Evolutionary conservation across 2,797 vertebrate genomes (phyloP), one percentile per base, ranked within the genome.

Genomic region (Otolemur crassicaudatus): DNA sequence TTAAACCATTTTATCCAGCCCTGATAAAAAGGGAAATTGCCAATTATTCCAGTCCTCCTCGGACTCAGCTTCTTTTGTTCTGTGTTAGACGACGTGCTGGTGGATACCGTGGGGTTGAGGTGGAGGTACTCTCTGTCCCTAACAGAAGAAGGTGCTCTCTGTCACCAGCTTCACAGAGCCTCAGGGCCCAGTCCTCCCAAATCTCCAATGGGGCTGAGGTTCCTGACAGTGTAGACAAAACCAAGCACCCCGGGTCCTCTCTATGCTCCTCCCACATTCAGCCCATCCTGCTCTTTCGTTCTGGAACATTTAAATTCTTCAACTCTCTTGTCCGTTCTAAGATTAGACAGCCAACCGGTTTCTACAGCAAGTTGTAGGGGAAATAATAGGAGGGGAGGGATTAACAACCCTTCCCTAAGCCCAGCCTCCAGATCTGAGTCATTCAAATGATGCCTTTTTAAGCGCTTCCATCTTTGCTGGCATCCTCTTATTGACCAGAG

Each of bases 381-480:
- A 8, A 34, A 67, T 43, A 63, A 73, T 13, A 19, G 40, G 77
- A 53, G 12, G 20, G 69, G 76, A 20, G 60, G 80, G 80, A 37
- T 2, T 67, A 70, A n/a, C 85, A 56, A 0, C 9, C 25, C 12
- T 46, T 16, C 19, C 70, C 92, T 76, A 91, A 96, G 63, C 87
- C 86, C 67, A 95, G 69, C 1, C 72, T 90, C 72, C 79, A 23
- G 63, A 31, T 60, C 88, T 31, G 61, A 88, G 90, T 65, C 84
- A 95, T 96, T 93, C 75, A 91, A 86, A 75, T 8, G 86, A 95
- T 61, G 95, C 14, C 73, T 81, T 96, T 73, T 92, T 80, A 95
- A 97, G 65, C 61, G 70, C 34, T 96, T 97, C 46, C 9, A 93
- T 84, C 69, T 49, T 95, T 60, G 61, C 22, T 96, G 94, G 53